Conservation (phyloP, 2,797 vertebrate species). For the Dermochelys coriacea region DNA sequence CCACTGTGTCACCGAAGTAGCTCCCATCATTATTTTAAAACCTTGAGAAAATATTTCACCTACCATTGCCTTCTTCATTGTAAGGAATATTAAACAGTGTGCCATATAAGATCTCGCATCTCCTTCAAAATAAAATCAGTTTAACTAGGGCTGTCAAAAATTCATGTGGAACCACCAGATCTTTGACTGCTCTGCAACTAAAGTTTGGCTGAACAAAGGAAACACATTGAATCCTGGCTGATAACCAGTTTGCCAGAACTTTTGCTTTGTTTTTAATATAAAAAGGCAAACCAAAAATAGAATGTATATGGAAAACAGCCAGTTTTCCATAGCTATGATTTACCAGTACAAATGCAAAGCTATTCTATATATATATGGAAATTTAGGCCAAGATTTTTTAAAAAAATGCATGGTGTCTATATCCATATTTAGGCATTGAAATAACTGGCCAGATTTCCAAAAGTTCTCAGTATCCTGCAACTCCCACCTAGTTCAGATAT, state of each 20-base stretch:
- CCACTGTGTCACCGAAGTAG: background rate
- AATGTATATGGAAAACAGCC: too few relatives aligned
- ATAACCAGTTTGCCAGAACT: background rate
- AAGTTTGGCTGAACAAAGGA: background rate
- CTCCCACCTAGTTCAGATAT: background rate
- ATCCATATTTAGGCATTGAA: background rate
- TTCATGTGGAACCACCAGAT: background rate
- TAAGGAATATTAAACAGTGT: background rate
- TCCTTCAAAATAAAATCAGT: background rate
- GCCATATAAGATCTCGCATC: background rate
- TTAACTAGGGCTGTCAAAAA: rapidly evolving
- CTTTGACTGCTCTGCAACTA: background rate
- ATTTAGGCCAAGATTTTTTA: background rate
- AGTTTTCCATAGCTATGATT: background rate
- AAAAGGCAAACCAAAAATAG: background rate
- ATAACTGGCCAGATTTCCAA: background rate
- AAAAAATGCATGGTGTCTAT: background rate
- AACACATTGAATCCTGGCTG: background rate
- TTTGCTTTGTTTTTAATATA: background rate
- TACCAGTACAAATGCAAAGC: background rate
- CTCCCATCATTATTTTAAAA: background rate
- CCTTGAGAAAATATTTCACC: background rate
- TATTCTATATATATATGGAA: background rate
- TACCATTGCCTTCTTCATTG: background rate
- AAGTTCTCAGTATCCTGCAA: background rate